Percentiles rank a stretch among this genome's conserved stretches.
These are phyloP conservation scores for Periphyllus acericola DNA, from an alignment of 2,888 invertebrate genomes.

Conservation along the genomic window DNA sequence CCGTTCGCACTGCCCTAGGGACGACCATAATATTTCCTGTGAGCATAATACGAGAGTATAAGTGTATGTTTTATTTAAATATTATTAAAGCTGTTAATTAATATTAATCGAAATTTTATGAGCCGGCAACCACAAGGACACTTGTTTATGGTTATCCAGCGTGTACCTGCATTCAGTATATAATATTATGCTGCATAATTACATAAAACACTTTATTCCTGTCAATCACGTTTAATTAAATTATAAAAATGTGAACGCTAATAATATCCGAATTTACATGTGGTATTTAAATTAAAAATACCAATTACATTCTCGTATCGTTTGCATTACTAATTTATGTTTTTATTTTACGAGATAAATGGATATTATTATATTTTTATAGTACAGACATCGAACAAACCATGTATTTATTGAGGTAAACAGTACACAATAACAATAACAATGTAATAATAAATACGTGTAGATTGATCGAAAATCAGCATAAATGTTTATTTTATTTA, in stretches of 20 bases:
- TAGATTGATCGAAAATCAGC: background rate
- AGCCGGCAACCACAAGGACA: constrained; percentile 7
- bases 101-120: background rate
- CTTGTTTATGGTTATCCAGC: background rate
- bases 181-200: background rate
- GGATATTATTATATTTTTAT: background rate
- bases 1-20: too few species aligned
- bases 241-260: background rate
- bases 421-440: background rate
- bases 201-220: background rate
- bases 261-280: background rate
- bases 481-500: background rate
- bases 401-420: background rate
- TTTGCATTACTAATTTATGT: too few species aligned
- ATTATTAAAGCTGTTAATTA: background rate
- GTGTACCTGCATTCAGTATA: background rate
- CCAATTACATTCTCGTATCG: background rate
- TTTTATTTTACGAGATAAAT: background rate
- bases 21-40: background rate
- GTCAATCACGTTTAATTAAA: constrained; percentile 16
- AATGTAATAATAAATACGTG: background rate
- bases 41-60: background rate
- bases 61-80: background rate
- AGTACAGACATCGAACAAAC: background rate
- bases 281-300: background rate